Evolutionary conservation across 2,888 invertebrate species (phyloP), one percentile per base, ranked within the genome.

Genomic region (Hirtodrosophila histrioides): DNA sequence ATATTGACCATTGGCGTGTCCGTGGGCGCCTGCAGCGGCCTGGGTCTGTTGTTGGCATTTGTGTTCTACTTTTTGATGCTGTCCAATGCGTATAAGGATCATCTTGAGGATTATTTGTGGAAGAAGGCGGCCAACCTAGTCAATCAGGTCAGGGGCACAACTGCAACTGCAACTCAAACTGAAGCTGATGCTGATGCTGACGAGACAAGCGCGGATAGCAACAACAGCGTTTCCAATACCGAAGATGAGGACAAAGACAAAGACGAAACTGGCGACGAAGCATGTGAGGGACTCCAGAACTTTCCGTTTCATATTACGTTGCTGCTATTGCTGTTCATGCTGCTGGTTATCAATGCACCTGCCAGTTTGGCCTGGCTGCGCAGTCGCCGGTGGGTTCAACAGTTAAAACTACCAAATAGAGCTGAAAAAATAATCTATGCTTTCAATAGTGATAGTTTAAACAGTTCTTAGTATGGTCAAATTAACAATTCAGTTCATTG

Each of bases 331-430:
- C 95, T 95, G 93, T 88, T 94, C 53, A 89, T 94, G 11, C 93
- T 94, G 31, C 93, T 95, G 0, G 69, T 94, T n/a, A 91, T 96
- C 37, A 95, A 95, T 91, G 75, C 95, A 9, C 96, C 97, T 0
- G 94, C 94, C 40, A 93, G 95, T 11, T 89, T 97, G 40, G 95
- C 96, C 4, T 97, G 97, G 97, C 95, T 96, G 0, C 94, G 94
- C 86, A 96, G 95, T 92, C 95, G 95, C 81, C 94, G 94, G 96
- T 96, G 93, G 93, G 93, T 92, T 35, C 6, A 1, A 10, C 39
- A 31, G 8, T 12, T 17, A 12, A 7, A 8, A 17, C 17, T 2
- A 2, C 17, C 17, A 2, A 17, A 17, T 17, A 17, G 17, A 17
- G 17, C 17, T 17, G 17, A 17, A 17, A 17, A 17, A 17, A 1